These are phyloP conservation scores for Lysiphlebus fabarum DNA, from an alignment of 1,140 invertebrate species.

Conservation along the genomic window DNA sequence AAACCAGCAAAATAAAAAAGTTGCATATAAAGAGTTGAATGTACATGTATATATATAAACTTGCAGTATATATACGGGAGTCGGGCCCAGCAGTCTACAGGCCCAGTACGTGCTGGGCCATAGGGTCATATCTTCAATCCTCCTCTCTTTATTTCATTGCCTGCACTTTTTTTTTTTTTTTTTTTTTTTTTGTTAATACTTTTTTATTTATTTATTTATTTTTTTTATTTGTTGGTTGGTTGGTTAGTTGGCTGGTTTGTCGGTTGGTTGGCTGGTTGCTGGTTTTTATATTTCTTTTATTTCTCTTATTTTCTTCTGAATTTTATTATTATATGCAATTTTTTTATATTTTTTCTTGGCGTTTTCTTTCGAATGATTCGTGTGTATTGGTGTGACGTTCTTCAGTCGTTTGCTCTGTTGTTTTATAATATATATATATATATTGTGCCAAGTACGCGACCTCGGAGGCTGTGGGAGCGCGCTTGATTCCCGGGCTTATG, in stretches of 20 bases:
- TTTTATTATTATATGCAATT: slow-evolving; percentile 8
- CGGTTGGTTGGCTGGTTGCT: slow-evolving; percentile 26
- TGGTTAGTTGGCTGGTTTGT: no score
- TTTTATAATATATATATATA: slow-evolving; percentile 15
- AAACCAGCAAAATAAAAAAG: no score
- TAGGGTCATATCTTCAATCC: slow-evolving; percentile 43
- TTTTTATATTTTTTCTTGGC: slow-evolving; percentile 23
- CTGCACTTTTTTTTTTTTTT: slow-evolving; percentile 19
- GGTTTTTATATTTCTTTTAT: slow-evolving; percentile 31
- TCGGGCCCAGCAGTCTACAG: slow-evolving; percentile 34
- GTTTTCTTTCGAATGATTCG: slow-evolving; percentile 5
- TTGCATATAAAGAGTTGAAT: no score
- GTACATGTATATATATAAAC: slow-evolving; percentile 1
- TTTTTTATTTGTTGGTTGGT: not conserved
- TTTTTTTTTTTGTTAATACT: slow-evolving; percentile 31
- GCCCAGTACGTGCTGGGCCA: slow-evolving; percentile 52
- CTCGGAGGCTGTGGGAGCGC: slow-evolving; percentile 3
- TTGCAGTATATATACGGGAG: slow-evolving; percentile 22
- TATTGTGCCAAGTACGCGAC: slow-evolving; percentile 13
- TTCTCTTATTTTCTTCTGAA: slow-evolving; percentile 19
- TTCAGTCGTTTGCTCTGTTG: slow-evolving; percentile 1
- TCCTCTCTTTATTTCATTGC: slow-evolving; percentile 21
- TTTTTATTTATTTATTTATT: slow-evolving; percentile 6
- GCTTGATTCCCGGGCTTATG: not conserved
- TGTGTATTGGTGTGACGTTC: not conserved